Percentiles rank a stretch among this genome's conserved stretches.
These are phyloP conservation scores for Dendrocincla fuliginosa DNA, from an alignment of 2,797 vertebrate genomes.

Conservation along the genomic window DNA sequence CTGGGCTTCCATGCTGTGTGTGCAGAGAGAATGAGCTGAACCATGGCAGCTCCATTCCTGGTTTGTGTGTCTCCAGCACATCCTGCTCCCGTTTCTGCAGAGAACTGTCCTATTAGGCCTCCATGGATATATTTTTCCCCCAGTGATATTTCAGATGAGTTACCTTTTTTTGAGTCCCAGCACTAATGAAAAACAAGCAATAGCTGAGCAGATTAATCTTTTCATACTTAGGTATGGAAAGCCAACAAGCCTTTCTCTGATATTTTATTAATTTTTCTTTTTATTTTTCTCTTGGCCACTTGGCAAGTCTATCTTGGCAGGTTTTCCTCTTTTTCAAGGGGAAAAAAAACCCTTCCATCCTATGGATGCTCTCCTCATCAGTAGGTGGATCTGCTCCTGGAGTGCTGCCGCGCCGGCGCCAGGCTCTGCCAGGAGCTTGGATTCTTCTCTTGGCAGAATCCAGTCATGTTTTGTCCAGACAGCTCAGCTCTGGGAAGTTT, in stretches of 20 bases:
- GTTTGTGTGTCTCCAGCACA: neutral
- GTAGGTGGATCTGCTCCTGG: slow-evolving; percentile 19
- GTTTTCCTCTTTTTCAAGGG: neutral
- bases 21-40: neutral
- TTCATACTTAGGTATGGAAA: neutral
- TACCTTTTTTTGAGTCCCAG: neutral
- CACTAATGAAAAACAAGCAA: neutral
- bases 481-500: slow-evolving; percentile 49
- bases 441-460: slow-evolving; percentile 46
- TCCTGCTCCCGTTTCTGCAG: neutral
- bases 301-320: neutral
- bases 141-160: neutral
- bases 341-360: neutral
- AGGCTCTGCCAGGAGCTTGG: neutral
- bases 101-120: neutral
- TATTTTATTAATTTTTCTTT: neutral
- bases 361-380: neutral
- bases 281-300: neutral
- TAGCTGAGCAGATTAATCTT: neutral
- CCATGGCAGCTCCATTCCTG: neutral
- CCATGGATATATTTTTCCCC: neutral
- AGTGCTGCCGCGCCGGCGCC: neutral
- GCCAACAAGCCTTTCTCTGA: neutral
- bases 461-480: slow-evolving; percentile 44
- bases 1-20: neutral